Evolutionary conservation across 2,888 invertebrate species (phyloP).

Genomic region (Caenorhabditis zanzibari): DNA sequence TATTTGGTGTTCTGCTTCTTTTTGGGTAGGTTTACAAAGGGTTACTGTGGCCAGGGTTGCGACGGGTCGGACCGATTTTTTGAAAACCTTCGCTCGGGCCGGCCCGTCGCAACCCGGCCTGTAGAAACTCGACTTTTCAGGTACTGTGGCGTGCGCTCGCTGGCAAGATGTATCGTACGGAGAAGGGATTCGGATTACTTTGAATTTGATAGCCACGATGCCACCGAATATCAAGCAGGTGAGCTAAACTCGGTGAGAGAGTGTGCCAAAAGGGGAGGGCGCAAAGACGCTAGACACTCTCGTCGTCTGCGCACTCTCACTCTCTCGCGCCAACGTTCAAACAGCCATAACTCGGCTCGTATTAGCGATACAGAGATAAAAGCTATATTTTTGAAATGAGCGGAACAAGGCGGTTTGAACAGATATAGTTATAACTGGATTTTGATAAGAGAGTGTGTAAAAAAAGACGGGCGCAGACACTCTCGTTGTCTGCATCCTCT

Average conservation of each 20-base stretch:
- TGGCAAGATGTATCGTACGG: conserved; percentile 45
- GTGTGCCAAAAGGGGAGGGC: neutral
- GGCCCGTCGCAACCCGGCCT: too few relatives aligned
- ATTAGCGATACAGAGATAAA: neutral
- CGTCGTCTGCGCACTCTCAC: too few relatives aligned
- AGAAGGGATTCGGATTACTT: conserved; percentile 25
- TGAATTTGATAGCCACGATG: conserved; percentile 41
- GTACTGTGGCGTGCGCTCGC: neutral
- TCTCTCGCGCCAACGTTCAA: neutral
- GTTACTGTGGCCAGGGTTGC: too few relatives aligned
- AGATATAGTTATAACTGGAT: too few relatives aligned
- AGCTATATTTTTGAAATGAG: neutral
- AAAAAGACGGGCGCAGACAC: too few relatives aligned
- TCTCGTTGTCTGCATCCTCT: too few relatives aligned
- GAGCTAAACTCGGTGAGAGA: too few relatives aligned
- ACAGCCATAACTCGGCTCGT: neutral
- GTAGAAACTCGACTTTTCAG: conserved; percentile 3
- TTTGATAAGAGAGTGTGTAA: too few relatives aligned
- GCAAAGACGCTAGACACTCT: neutral
- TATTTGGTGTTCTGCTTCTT: conserved; percentile 38
- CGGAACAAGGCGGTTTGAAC: neutral
- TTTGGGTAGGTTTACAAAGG: conserved; percentile 18
- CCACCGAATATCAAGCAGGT: conserved; percentile 38
- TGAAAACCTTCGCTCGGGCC: too few relatives aligned
- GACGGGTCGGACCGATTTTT: too few relatives aligned